A percentile compares a stretch with the other conserved stretches of the same genome.
phyloP scores from a whole-genome alignment of 2,888 invertebrate species.

The Heliconius ismenius region DNA sequence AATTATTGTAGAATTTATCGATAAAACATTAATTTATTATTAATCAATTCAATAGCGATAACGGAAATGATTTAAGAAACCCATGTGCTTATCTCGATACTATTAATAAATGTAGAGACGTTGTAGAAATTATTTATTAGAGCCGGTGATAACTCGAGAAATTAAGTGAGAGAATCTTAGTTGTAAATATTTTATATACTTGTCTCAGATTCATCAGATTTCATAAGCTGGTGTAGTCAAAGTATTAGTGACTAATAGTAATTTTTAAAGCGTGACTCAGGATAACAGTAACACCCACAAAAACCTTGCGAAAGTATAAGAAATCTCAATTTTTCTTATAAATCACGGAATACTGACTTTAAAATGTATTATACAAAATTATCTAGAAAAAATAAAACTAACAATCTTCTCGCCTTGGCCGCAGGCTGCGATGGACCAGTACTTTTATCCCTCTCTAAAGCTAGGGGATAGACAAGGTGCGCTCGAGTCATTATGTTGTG shows the following conservation, averaged over 20 bases:
- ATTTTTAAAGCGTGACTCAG: slow-evolving; percentile 5
- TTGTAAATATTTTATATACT: not conserved
- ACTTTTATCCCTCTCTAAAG: slow-evolving; percentile 42
- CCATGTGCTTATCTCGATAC: not conserved
- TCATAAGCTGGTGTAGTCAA: not conserved
- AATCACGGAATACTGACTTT: not conserved
- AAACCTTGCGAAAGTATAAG: slow-evolving; percentile 7
- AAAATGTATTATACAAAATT: slow-evolving; percentile 26
- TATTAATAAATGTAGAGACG: slow-evolving; percentile 25
- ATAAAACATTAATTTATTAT: slow-evolving; percentile 23
- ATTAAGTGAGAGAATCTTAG: not conserved
- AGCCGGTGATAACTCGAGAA: not conserved
- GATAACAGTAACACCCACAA: not conserved
- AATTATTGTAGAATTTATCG: slow-evolving; percentile 23
- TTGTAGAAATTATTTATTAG: not conserved
- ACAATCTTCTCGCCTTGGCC: slow-evolving; percentile 37
- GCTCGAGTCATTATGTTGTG: slow-evolving; percentile 39
- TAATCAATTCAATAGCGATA: slow-evolving; percentile 24
- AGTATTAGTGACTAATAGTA: slow-evolving; percentile 10
- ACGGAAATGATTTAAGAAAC: slow-evolving; percentile 9
- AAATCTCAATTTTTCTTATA: not conserved
- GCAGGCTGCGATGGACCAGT: slow-evolving; percentile 41
- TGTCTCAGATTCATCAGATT: slow-evolving; percentile 13
- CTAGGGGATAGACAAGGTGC: slow-evolving; percentile 42
- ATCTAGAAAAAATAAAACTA: slow-evolving; percentile 36